Conservation (phyloP, 2,797 vertebrate species). For the Brachyalestes nurse region DNA sequence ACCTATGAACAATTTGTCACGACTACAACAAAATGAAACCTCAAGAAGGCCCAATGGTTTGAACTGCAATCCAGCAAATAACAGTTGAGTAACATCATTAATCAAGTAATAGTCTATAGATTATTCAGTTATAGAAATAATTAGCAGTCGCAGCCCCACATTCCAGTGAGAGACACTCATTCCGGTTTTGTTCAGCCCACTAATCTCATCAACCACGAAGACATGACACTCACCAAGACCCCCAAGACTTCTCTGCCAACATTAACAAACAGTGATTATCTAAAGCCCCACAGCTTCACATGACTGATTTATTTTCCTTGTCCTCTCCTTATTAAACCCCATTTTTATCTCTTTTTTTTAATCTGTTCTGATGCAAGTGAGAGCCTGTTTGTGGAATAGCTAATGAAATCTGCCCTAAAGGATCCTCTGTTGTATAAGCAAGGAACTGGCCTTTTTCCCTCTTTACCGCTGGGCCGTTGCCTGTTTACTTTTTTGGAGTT, state of each 20-base stretch:
- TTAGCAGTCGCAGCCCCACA: neutral
- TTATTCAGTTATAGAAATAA: neutral
- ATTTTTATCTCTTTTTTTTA: neutral
- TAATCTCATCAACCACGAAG: neutral
- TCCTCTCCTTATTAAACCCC: conserved; percentile 18
- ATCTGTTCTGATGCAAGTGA: neutral
- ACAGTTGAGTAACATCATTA: neutral
- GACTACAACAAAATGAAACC: too few species aligned
- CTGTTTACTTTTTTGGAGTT: neutral
- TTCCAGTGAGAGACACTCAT: neutral
- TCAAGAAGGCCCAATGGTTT: neutral
- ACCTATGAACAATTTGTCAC: too few species aligned
- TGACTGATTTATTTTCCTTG: conserved; percentile 35
- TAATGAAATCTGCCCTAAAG: conserved; percentile 15
- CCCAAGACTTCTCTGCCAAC: conserved; percentile 35
- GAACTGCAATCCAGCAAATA: too few species aligned
- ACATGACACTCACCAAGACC: neutral
- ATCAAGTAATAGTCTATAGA: neutral
- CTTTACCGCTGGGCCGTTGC: neutral
- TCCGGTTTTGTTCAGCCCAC: neutral
- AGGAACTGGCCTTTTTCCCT: neutral
- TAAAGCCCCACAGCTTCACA: conserved; percentile 20
- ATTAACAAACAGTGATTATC: conserved; percentile 44
- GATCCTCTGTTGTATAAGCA: neutral
- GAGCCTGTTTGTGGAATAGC: neutral